Percentiles rank a stretch among this genome's conserved stretches.
Evolutionary conservation across 2,113 vertebrate species (phyloP).

Genomic region (Falcunculus frontatus): DNA sequence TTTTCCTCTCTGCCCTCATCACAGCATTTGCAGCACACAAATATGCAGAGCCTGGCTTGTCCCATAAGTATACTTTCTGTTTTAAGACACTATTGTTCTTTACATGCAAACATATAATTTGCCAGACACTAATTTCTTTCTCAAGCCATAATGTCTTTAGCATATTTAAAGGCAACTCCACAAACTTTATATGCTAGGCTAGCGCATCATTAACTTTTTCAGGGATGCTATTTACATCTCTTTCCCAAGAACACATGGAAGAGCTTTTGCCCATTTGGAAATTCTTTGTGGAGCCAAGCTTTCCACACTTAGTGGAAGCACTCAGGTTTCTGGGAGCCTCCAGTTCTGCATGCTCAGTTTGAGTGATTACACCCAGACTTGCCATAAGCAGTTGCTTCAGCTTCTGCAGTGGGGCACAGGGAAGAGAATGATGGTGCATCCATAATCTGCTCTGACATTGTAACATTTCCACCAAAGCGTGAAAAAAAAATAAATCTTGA

Average conservation of each 20-base stretch:
- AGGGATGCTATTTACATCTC: slow-evolving; percentile 24
- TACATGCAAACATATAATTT: slow-evolving; percentile 37
- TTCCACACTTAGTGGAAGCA: not conserved
- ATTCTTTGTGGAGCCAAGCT: not conserved
- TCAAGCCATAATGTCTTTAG: slow-evolving; percentile 24
- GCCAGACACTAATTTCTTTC: slow-evolving; percentile 25
- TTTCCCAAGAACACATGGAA: slow-evolving; percentile 24
- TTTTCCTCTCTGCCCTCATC: not conserved
- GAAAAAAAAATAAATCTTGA: not conserved
- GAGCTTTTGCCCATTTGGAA: slow-evolving; percentile 22
- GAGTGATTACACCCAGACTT: not conserved
- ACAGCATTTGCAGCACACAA: not conserved
- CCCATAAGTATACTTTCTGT: not conserved
- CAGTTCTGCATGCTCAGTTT: not conserved
- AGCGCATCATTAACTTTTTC: slow-evolving; percentile 42
- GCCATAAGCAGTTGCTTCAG: not conserved
- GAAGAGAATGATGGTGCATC: not conserved
- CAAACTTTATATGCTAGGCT: slow-evolving; percentile 17
- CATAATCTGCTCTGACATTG: not conserved
- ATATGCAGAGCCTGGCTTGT: not conserved
- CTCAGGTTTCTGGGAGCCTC: not conserved
- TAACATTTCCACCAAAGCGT: rapidly evolving
- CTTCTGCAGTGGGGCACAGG: not conserved
- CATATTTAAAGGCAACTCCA: slow-evolving; percentile 36
- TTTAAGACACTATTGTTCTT: slow-evolving; percentile 38